Conservation (phyloP, 1,140 invertebrate species). For the Neotoxoptera formosana region DNA sequence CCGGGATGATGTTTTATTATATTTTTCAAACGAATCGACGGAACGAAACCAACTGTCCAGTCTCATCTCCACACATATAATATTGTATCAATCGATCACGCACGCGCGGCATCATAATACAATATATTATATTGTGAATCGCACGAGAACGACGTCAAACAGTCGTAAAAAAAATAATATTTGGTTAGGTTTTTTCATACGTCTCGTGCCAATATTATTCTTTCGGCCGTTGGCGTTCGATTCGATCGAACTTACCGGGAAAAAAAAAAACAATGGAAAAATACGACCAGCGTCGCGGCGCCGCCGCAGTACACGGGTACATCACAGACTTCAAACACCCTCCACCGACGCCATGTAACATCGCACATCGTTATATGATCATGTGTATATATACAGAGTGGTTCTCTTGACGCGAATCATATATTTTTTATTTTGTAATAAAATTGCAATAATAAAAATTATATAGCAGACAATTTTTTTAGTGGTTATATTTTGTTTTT, state of each 20-base stretch:
- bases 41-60: not conserved
- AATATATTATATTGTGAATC: not conserved
- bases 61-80: not conserved
- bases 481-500: too few relatives aligned
- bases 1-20: not conserved
- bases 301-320: not conserved
- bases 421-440: not conserved
- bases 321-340: not conserved
- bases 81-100: too few relatives aligned
- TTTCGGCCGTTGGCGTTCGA: not conserved
- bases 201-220: not conserved
- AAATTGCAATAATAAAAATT: not conserved
- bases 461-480: not conserved
- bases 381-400: not conserved
- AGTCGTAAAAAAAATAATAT: constrained; percentile 1
- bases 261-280: constrained; percentile 1
- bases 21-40: not conserved
- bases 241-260: not conserved
- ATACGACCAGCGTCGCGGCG: not conserved
- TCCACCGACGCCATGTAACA: not conserved
- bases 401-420: not conserved
- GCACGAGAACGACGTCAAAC: not conserved
- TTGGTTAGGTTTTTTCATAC: not conserved
- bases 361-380: too few relatives aligned
- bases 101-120: not conserved